phyloP scores from a whole-genome alignment of 2,888 invertebrate genomes.

The Stomorhina lunata region DNA sequence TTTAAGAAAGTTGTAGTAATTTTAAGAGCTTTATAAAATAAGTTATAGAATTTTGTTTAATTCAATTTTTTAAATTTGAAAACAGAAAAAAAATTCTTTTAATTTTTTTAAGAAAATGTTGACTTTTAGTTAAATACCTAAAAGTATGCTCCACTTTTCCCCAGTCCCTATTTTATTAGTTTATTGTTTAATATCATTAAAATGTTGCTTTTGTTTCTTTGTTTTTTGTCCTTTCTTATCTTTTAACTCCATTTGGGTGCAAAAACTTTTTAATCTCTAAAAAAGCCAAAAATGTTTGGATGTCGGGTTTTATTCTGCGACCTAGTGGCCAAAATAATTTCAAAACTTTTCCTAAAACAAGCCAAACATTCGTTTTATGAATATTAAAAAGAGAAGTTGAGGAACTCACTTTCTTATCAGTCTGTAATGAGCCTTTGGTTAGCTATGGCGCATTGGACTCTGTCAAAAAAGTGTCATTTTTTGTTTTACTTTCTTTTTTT shows the following conservation, averaged over 20 bases:
- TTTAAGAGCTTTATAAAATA: no score
- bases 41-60: no score
- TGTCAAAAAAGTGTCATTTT: conserved; percentile 62
- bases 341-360: conserved; percentile 39
- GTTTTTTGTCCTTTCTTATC: conserved; percentile 70
- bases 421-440: conserved; percentile 53
- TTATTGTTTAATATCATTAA: conserved; percentile 65
- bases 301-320: no score
- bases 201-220: no score
- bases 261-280: conserved; percentile 77
- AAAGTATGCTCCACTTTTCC: no score
- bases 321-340: conserved; percentile 63
- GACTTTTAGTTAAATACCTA: no score
- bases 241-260: conserved; percentile 74
- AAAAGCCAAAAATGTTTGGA: no score
- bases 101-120: no score
- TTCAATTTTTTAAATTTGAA: no score
- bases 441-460: conserved; percentile 54
- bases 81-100: no score
- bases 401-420: conserved; percentile 25
- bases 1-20: not conserved
- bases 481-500: conserved; percentile 37
- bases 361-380: conserved; percentile 36
- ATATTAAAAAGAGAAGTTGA: conserved; percentile 56
- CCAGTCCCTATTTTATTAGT: conserved; percentile 37